Conservation (phyloP, 2,797 vertebrate species). For the Jordanella pulchra region DNA sequence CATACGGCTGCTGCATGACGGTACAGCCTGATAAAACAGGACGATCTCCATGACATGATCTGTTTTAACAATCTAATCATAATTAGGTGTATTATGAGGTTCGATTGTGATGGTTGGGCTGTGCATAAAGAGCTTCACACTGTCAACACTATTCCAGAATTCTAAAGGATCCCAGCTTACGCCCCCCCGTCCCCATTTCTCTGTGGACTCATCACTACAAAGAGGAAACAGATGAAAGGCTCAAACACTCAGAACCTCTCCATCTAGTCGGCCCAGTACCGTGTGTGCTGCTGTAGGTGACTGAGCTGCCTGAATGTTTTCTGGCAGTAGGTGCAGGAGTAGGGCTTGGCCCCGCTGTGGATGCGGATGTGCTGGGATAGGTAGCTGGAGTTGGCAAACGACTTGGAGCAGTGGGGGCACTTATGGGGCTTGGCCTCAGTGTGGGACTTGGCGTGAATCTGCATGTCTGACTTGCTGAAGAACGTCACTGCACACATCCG, state of each 20-base stretch:
- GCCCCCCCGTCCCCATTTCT: background rate
- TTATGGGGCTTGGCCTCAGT: slow-evolving; percentile 95
- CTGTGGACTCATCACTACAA: slow-evolving; percentile 23
- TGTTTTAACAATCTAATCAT: background rate
- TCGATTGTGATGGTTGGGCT: slow-evolving; percentile 14
- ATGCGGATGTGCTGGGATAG: slow-evolving; percentile 97
- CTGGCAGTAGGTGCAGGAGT: slow-evolving; percentile 98
- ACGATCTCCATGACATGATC: background rate
- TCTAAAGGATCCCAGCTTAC: background rate
- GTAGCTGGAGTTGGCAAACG: slow-evolving; percentile 98
- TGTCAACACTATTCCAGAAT: slow-evolving; percentile 26
- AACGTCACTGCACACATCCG: slow-evolving; percentile 98
- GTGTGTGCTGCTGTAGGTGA: slow-evolving; percentile 84
- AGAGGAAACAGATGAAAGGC: background rate
- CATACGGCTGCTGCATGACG: background rate
- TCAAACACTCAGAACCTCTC: slow-evolving; percentile 8
- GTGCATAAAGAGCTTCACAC: slow-evolving; percentile 40
- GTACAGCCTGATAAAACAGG: background rate
- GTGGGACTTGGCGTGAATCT: slow-evolving; percentile 96
- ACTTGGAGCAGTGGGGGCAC: slow-evolving; percentile 98
- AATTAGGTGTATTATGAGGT: slow-evolving; percentile 2
- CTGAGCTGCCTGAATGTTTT: slow-evolving; percentile 98
- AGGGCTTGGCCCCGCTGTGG: slow-evolving; percentile 97
- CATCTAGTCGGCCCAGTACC: slow-evolving; percentile 47
- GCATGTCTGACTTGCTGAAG: slow-evolving; percentile 99